These are phyloP conservation scores for Shargacucullia verbasci DNA, from an alignment of 2,888 invertebrate genomes.

Conservation along the genomic window DNA sequence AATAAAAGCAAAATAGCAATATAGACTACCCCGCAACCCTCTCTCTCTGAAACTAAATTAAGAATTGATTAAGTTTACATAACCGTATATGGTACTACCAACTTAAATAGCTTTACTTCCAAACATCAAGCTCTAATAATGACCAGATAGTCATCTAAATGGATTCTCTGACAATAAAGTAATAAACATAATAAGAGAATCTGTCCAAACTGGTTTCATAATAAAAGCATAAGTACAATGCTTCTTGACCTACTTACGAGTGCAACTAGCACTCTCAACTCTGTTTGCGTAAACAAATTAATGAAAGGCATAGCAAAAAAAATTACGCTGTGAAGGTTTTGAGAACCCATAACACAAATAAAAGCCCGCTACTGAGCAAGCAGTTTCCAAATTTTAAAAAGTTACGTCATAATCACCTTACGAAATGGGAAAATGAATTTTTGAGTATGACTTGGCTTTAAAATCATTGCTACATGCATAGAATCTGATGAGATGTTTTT, in stretches of 20 bases:
- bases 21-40: too few species aligned
- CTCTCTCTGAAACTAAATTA: not conserved
- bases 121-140: constrained; percentile 22
- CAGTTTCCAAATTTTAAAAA: constrained; percentile 1
- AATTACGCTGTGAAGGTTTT: too few species aligned
- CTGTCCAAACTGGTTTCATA: constrained; percentile 48
- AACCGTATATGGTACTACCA: constrained; percentile 6
- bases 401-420: constrained; percentile 6
- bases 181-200: constrained; percentile 30
- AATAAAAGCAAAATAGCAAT: too few species aligned
- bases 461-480: too few species aligned
- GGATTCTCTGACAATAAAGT: constrained; percentile 9
- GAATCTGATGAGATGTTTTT: too few species aligned
- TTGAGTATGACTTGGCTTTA: too few species aligned
- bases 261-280: constrained; percentile 39
- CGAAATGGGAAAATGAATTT: too few species aligned
- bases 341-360: constrained; percentile 23
- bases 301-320: constrained; percentile 70
- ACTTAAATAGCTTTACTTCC: constrained; percentile 5
- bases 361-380: constrained; percentile 15
- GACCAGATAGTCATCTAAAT: constrained; percentile 41
- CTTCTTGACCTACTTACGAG: constrained; percentile 67
- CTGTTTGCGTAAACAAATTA: constrained; percentile 69
- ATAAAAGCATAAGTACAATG: constrained; percentile 36
- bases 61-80: constrained; percentile 2